Conservation (phyloP, 2,113 vertebrate genomes). For the Columba livia region DNA sequence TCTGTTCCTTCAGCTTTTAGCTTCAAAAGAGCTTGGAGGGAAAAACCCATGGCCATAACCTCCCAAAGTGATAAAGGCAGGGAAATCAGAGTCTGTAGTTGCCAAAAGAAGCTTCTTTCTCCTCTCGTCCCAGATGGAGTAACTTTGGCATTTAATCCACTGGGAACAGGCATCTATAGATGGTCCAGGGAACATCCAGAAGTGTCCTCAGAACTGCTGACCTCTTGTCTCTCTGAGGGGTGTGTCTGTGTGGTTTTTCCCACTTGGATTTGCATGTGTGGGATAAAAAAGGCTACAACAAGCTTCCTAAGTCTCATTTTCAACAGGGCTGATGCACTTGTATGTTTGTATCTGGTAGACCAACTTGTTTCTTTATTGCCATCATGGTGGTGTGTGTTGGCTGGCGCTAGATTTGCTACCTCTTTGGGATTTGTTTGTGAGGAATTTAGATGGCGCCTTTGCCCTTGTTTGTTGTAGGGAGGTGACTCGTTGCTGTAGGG, state of each 20-base stretch:
- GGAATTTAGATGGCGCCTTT: neutral
- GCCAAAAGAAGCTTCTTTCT: neutral
- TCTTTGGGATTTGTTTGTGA: neutral
- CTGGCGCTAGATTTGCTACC: neutral
- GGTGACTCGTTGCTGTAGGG: neutral
- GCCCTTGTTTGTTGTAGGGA: neutral
- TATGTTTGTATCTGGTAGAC: neutral
- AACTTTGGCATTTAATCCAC: neutral
- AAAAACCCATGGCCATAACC: neutral
- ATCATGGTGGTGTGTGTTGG: neutral
- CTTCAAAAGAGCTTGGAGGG: slow-evolving; percentile 4
- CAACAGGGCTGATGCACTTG: neutral
- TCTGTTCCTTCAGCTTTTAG: slow-evolving; percentile 1
- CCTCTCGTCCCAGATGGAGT: neutral
- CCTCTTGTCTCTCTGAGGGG: neutral
- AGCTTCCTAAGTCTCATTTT: neutral
- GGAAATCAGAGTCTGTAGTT: neutral
- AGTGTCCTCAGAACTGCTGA: neutral
- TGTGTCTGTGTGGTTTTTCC: neutral
- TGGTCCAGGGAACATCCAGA: neutral
- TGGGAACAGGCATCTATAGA: neutral
- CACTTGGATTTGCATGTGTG: neutral
- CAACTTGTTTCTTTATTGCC: neutral
- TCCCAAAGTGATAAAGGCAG: neutral
- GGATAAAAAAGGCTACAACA: neutral